Evolutionary conservation across 2,888 invertebrate genomes (phyloP).

Genomic region (Rutpela maculata): DNA sequence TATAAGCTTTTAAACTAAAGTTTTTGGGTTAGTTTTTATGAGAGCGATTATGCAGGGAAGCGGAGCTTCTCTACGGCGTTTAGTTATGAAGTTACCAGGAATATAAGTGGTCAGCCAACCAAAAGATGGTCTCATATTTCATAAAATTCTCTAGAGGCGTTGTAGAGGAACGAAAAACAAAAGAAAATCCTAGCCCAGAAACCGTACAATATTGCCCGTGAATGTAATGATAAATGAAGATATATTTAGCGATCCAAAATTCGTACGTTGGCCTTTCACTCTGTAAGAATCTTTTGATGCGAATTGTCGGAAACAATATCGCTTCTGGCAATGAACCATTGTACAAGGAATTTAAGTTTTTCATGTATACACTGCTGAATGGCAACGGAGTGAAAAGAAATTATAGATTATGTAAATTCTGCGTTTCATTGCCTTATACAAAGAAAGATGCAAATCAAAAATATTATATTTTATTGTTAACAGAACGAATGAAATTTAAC

Average conservation of each 20-base stretch:
- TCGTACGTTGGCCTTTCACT: conserved; percentile 28
- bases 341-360: background rate
- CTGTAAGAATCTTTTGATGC: conserved; percentile 40
- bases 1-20: conserved; percentile 46
- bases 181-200: conserved; percentile 45
- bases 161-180: conserved; percentile 51
- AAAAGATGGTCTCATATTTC: conserved; percentile 60
- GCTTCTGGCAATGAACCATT: conserved; percentile 30
- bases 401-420: too few relatives aligned
- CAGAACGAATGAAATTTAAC: too few relatives aligned
- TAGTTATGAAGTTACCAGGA: conserved; percentile 57
- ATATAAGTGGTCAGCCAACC: conserved; percentile 61
- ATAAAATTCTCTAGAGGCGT: conserved; percentile 51
- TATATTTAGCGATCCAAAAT: conserved; percentile 43
- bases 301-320: conserved; percentile 34
- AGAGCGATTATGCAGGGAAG: conserved; percentile 55
- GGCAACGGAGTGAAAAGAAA: too few relatives aligned
- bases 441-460: too few relatives aligned
- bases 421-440: too few relatives aligned
- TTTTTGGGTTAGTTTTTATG: conserved; percentile 50
- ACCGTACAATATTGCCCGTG: conserved; percentile 40
- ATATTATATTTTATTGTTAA: too few relatives aligned
- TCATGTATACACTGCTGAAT: too few relatives aligned
- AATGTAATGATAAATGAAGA: conserved; percentile 51
- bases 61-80: conserved; percentile 51